Evolutionary conservation across 2,113 vertebrate species (phyloP), one percentile per base, ranked within the genome.

Genomic region (Pollimyrus isidori): DNA sequence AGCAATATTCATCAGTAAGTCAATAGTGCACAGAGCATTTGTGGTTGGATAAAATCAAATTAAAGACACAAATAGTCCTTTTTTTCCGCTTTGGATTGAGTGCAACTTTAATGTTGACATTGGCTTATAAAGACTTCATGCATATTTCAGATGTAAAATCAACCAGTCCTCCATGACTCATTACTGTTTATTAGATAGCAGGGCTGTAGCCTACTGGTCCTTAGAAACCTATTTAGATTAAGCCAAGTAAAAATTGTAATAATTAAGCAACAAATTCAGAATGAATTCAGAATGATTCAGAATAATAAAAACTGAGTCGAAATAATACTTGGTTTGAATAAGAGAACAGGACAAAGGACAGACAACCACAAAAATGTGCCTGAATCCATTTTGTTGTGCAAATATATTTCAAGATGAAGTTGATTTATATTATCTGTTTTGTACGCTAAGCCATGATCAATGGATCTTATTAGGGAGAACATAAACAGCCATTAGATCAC

Each of bases 351-450:
- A 84, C 10, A 84, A 84, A 84, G 19, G 21, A 23, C 45, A 7
- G 46, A n/a, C n/a, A 48, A 10, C 82, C 21, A 49, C 48, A 5
- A 10, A n/a, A 42, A 23, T n/a, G 17, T 21, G 1, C 46, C 7
- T 23, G 45, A 49, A 80, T 39, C 30, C 73, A 15, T 17, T 10
- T 5, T 6, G 83, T 48, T 85, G 46, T 80, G 21, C 21, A 48
- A 86, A 86, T 86, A 80, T 17, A 50, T 26, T 21, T n/a, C 48
- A 86, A 26, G 46, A n/a, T 26, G n/a, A 85, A 50, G 21, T 85
- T 85, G 23, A 86, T 86, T 86, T 86, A 86, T 86, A 15, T 86
- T 4, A 49, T 86, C 46, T 15, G n/a, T 50, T 86, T 50, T 86
- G 48, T 86, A 48, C n/a, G 23, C 82, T 84, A 86, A 50, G 48